Base-by-base conservation (phyloP, 1,140 invertebrate species). In the Paraescarpia echinospica region DNA sequence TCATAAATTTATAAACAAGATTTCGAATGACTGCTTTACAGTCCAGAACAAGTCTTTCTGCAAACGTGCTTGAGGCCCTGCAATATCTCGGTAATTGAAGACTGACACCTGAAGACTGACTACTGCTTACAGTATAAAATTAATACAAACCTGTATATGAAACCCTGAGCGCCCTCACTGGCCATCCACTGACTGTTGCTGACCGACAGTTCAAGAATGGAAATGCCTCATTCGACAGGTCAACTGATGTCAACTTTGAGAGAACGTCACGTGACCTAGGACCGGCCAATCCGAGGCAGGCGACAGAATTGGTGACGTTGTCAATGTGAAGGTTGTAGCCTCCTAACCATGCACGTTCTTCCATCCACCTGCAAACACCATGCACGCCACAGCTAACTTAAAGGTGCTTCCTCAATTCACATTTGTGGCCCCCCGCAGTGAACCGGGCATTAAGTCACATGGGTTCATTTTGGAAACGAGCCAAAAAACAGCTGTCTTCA, bases 301-400 rank as follows among this genome's bases (percentile, higher is more conserved):
- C 95, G 59, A 94, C 51, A 31, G 95, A 94, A 51, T 96, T 96
- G 9, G 95, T 96, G 2, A 94, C 93, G 92, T 96, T 96, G 31
- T 91, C 33, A 33, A 96, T 92, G 33, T 92, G 92, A 4, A 96
- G 95, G 31, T 95, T 89, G 91, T 92, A 94, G 1, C 94, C 92
- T 89, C 93, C 93, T 18, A 90, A 35, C 22, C 91, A 90, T 5
- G 95, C 94, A 33, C 94, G 91, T 12, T 95, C 94, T 93, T 95
- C 90, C 88, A 96, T 91, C 95, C 95, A 96, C 92, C 95, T 96
- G 89, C 22, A 93, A 91, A 92, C 0, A 77, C 0, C 12, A 12
- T 27, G 59, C 59, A 77, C 0, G 4, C 59, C 59, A 77, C 59
- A 18, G 22, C 0, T 77, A 27, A 1, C 8, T 51, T 9, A 51